Base-by-base conservation (phyloP, 2,888 invertebrate species). In the Digitonthophagus gazella region DNA sequence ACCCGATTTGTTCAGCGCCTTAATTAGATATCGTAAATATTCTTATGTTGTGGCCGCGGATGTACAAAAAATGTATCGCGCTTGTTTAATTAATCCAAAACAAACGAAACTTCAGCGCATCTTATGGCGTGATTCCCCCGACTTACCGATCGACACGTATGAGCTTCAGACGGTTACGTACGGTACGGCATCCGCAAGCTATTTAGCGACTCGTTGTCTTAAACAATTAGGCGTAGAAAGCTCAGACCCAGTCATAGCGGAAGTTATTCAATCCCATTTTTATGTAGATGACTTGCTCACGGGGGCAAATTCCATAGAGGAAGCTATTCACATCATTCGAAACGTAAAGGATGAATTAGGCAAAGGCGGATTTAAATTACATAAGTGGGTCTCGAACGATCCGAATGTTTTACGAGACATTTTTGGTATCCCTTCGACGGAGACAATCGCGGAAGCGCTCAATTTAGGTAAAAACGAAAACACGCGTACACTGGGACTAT, bases 31-130 rank as follows among this genome's bases (percentile, higher is more conserved):
- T 73, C 69, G 79, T 15, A 68, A 69, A 3, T 71, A 76, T 44
- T 19, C 65, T 2, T 71, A 75, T 28, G 76, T 76, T 2, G 56
- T 79, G 5, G 71, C 71, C 5, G 77, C 74, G 0, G 78, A 79
- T 58, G 73, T 79, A 3, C 68, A 67, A 3, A 72, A 77, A 69
- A 79, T 79, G 73, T 80, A 77, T 63, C 72, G 75, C 0, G 77
- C 78, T 67, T 73, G 80, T 3, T 5, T 66, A 3, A 65, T 78
- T 0, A 61, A 73, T 15, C 70, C 72, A 3, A 63, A 71, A 2
- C 71, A 79, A 19, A 66, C 18, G 73, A 75, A 18, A 20, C 75
- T 57, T 63, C n/a, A 58, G 70, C 58, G 69, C 15, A 69, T 73
- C 3, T n/a, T 71, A 18, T 71, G 73, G 72, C 20, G 71, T 28